Percentiles rank a stretch among this genome's conserved stretches.
phyloP scores from a whole-genome alignment of 2,888 invertebrate genomes.

The Limnephilus marmoratus region DNA sequence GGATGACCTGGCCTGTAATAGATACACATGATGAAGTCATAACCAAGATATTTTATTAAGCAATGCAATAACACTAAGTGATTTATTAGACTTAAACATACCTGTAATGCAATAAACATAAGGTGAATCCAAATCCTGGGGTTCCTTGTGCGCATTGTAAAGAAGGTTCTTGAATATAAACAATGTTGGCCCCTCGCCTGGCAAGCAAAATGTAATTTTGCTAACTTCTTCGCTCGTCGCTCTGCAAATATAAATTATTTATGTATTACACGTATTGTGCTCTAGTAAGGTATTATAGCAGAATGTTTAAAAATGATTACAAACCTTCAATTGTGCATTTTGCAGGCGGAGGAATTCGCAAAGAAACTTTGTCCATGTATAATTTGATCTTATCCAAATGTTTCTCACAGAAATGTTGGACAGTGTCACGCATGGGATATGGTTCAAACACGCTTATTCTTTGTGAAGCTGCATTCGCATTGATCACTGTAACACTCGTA shows the following conservation, averaged over 20 bases:
- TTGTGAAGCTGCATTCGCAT: slow-evolving; percentile 75
- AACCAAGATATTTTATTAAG: background rate
- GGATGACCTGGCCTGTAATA: slow-evolving; percentile 81
- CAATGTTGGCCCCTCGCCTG: slow-evolving; percentile 90
- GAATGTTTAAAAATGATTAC: background rate
- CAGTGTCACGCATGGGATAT: slow-evolving; percentile 93
- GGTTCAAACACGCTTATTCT: slow-evolving; percentile 93
- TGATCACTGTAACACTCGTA: slow-evolving; percentile 87
- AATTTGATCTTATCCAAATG: slow-evolving; percentile 93
- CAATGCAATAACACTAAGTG: background rate
- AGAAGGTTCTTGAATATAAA: slow-evolving; percentile 88
- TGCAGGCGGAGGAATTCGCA: slow-evolving; percentile 91
- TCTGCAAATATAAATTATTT: slow-evolving; percentile 73
- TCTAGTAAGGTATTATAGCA: background rate
- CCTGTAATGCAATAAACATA: slow-evolving; percentile 95
- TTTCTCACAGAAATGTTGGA: slow-evolving; percentile 97
- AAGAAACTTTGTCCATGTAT: slow-evolving; percentile 92
- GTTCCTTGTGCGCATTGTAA: slow-evolving; percentile 87
- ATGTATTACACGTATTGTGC: background rate
- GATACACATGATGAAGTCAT: slow-evolving; percentile 2
- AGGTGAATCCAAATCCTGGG: slow-evolving; percentile 96
- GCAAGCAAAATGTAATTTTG: slow-evolving; percentile 93
- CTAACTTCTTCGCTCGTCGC: slow-evolving; percentile 89
- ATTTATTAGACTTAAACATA: slow-evolving; percentile 67
- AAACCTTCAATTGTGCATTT: slow-evolving; percentile 96